Evolutionary conservation across 2,113 vertebrate genomes (phyloP).

Genomic region (Ondatra zibethicus): DNA sequence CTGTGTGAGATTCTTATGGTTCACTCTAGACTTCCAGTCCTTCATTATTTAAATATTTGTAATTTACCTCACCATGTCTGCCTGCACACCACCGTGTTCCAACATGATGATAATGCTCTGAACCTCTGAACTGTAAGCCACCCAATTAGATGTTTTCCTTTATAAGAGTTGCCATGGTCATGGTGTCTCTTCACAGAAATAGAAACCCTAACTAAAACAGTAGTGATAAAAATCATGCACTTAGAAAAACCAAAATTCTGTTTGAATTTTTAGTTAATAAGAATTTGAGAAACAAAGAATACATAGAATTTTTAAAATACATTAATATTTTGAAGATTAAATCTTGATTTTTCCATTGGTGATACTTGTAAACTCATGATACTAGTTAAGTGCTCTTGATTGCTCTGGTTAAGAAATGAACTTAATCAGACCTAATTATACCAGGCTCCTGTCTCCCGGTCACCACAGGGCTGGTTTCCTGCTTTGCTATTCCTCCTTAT

Average conservation of each 20-base stretch:
- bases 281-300: slow-evolving; percentile 12
- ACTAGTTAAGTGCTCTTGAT: slow-evolving; percentile 44
- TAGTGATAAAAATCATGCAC: neutral
- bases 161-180: neutral
- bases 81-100: neutral
- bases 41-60: neutral
- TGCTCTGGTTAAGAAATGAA: slow-evolving; percentile 64
- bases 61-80: neutral
- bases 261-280: neutral
- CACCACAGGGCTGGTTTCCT: neutral
- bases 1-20: neutral
- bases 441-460: slow-evolving; percentile 3
- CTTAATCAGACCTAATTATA: slow-evolving; percentile 54
- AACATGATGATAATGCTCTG: neutral
- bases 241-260: slow-evolving; percentile 34
- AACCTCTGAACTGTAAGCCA: neutral
- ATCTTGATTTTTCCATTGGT: slow-evolving; percentile 9
- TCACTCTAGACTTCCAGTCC: neutral
- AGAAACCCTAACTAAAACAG: neutral
- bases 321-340: slow-evolving; percentile 60
- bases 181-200: neutral
- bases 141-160: neutral
- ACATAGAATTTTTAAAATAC: neutral
- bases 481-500: slow-evolving; percentile 28
- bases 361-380: slow-evolving; percentile 30